phyloP scores from a whole-genome alignment of 2,113 vertebrate genomes.

The Peromyscus californicus region DNA sequence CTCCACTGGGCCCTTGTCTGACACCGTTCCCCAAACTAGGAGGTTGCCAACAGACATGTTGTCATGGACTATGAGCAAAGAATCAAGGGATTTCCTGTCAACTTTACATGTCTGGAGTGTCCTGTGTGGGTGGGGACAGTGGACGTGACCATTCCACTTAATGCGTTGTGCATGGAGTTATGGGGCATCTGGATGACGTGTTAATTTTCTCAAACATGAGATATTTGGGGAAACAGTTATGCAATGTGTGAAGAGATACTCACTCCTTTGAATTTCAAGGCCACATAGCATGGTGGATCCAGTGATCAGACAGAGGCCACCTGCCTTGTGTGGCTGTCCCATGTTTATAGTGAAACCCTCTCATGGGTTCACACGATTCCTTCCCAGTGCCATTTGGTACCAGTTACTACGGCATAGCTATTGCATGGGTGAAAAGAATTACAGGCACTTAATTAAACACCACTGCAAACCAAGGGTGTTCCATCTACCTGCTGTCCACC shows the following conservation, averaged over 20 bases:
- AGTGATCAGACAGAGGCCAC: not conserved
- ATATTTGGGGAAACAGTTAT: conserved; percentile 31
- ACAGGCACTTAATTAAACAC: not conserved
- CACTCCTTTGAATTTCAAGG: conserved; percentile 7
- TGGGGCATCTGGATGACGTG: not conserved
- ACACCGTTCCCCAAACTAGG: conserved; percentile 78
- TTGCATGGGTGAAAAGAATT: not conserved
- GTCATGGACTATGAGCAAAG: conserved; percentile 61
- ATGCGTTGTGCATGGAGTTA: not conserved
- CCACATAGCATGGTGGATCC: not conserved
- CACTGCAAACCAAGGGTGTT: not conserved
- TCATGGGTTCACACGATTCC: not conserved
- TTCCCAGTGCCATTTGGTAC: not conserved
- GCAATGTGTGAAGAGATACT: not conserved
- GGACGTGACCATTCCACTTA: not conserved
- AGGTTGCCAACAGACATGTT: conserved; percentile 73
- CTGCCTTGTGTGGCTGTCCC: not conserved
- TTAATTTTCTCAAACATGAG: conserved; percentile 14
- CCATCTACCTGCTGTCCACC: not conserved
- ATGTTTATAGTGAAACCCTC: not conserved
- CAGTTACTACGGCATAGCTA: not conserved
- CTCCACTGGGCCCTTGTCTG: conserved; percentile 60
- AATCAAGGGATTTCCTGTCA: conserved; percentile 42
- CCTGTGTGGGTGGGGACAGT: not conserved
- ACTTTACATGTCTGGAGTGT: not conserved